Percentiles rank a stretch among this genome's conserved stretches.
These are phyloP conservation scores for Rhea americana DNA, from an alignment of 2,113 vertebrate species.

Conservation along the genomic window DNA sequence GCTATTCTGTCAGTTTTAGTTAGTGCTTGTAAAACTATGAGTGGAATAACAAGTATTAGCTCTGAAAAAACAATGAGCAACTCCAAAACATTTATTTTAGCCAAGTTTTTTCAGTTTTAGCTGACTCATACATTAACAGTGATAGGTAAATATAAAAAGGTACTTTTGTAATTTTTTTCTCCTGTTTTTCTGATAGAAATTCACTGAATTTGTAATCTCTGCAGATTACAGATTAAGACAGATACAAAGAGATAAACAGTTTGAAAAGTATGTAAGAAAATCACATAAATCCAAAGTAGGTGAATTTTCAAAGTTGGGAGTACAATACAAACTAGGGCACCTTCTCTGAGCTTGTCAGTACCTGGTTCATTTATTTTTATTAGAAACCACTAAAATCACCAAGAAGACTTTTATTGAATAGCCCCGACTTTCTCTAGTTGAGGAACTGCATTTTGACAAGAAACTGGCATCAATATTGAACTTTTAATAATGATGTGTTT, in stretches of 20 bases:
- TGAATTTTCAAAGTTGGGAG: background rate
- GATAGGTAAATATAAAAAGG: background rate
- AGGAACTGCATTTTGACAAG: background rate
- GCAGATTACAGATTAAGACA: background rate
- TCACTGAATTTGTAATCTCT: background rate
- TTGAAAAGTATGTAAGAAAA: background rate
- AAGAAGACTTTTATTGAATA: background rate
- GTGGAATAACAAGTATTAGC: background rate
- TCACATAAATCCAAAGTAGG: rapidly evolving
- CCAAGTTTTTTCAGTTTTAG: background rate
- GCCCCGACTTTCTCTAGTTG: background rate
- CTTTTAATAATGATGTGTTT: background rate
- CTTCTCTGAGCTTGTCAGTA: background rate
- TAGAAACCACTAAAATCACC: background rate
- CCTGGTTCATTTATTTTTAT: background rate
- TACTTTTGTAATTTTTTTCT: background rate
- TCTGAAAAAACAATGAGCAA: background rate
- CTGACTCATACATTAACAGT: background rate
- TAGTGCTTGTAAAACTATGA: background rate
- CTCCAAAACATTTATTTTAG: background rate
- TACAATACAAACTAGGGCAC: background rate
- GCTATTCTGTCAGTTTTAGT: background rate
- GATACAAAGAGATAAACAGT: background rate
- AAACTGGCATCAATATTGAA: background rate
- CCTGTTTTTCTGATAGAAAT: background rate